These are phyloP conservation scores for Torymus auratus DNA, from an alignment of 2,888 invertebrate species.

Conservation along the genomic window DNA sequence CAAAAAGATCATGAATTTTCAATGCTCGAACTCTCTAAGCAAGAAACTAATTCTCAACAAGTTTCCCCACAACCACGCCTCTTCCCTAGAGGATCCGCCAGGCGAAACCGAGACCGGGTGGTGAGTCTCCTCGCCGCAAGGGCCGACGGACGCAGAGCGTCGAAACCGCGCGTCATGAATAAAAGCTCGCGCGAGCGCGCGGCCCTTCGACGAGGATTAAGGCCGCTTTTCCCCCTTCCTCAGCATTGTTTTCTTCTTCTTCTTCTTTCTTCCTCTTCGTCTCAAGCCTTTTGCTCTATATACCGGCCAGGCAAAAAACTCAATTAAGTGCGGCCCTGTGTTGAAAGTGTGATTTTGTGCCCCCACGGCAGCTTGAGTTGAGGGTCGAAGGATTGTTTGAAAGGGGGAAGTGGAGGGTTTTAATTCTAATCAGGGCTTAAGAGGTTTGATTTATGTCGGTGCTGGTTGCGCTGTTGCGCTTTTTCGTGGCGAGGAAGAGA, in stretches of 20 bases:
- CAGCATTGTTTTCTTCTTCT: not conserved
- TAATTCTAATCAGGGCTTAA: slow-evolving; percentile 38
- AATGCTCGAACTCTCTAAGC: too few relatives aligned
- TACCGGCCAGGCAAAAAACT: slow-evolving; percentile 45
- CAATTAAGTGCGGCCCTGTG: slow-evolving; percentile 43
- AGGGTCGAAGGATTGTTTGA: not conserved
- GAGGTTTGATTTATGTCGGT: slow-evolving; percentile 19
- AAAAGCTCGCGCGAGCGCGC: slow-evolving; percentile 37
- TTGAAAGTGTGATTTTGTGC: slow-evolving; percentile 47
- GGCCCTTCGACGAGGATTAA: slow-evolving; percentile 54
- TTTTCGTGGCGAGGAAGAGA: not conserved
- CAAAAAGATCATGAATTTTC: too few relatives aligned
- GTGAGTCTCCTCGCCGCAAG: too few relatives aligned
- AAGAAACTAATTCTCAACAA: too few relatives aligned
- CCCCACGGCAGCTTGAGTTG: slow-evolving; percentile 18
- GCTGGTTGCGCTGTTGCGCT: not conserved
- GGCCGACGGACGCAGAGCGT: slow-evolving; percentile 11
- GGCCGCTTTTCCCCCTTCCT: slow-evolving; percentile 31
- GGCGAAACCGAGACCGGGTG: too few relatives aligned
- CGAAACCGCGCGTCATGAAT: slow-evolving; percentile 58
- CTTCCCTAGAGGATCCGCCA: too few relatives aligned
- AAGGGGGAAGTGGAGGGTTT: not conserved
- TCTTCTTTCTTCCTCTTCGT: not conserved
- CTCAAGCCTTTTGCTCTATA: not conserved
- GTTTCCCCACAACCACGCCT: too few relatives aligned